Evolutionary conservation across 1,140 invertebrate genomes (phyloP), one percentile per base, ranked within the genome.

Genomic region (Octopus bimaculoides): DNA sequence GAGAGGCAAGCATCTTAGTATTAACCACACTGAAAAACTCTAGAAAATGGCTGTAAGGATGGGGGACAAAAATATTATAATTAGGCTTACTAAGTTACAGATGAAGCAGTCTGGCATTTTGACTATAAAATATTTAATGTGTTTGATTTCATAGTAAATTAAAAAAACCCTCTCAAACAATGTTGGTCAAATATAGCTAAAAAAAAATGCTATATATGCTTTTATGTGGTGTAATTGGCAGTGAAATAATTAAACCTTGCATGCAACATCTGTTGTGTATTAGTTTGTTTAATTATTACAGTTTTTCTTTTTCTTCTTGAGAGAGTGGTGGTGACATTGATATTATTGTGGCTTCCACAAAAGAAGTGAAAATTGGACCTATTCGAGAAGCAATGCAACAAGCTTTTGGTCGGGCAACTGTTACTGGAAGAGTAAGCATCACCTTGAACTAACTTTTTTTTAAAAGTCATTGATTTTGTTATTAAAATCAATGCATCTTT

Each of bases 371-470:
- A 91, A 90, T 96, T 54, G 93, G 93, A 83, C 92, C 94, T 12
- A 89, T 96, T n/a, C 92, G 95, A 86, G 95, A 96, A 89, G 95
- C 95, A 81, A 95, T 96, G 85, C 95, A 95, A 88, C 89, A 91
- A 79, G 92, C 95, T 6, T 96, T 96, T 91, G 94, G 94, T 52
- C 93, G 93, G 90, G 95, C 95, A 12, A 95, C 94, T 84, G 93
- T 96, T 52, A 90, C 81, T 66, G 89, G 89, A 75, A 83, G 85
- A 84, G 89, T 89, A 82, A 54, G 81, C 81, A 12, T 8, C 74
- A 20, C 17, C 0, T 41, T 41, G 26, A 41, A 41, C 26, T 41
- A 41, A 41, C 1, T 41, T 41, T 41, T 41, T 41, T 41, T 0
- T 41, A 41, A 41, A 41, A 41, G 26, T 41, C 26, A 41, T 41